phyloP scores from a whole-genome alignment of 2,797 vertebrate genomes.

The Myripristis murdjan region DNA sequence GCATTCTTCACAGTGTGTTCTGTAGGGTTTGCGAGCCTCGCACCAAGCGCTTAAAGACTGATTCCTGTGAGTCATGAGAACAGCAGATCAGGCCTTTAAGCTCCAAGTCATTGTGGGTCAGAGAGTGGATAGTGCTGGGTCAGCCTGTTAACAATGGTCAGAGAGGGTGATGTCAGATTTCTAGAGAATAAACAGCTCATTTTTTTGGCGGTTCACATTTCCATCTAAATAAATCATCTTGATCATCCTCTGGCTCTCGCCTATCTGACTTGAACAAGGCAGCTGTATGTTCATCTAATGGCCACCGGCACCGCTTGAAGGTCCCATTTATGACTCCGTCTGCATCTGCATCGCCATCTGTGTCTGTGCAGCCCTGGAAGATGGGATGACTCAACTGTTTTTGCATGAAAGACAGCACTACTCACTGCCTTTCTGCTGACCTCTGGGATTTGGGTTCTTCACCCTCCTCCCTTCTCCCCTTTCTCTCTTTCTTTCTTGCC shows the following conservation, averaged over 20 bases:
- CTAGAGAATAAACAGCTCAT: neutral
- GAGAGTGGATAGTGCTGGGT: slow-evolving; percentile 16
- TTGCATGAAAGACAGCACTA: slow-evolving; percentile 34
- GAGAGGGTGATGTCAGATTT: slow-evolving; percentile 1
- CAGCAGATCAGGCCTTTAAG: slow-evolving; percentile 13
- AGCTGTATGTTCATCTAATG: slow-evolving; percentile 15
- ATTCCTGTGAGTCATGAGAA: slow-evolving; percentile 60
- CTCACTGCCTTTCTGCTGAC: slow-evolving; percentile 70
- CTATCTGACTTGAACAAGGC: slow-evolving; percentile 1
- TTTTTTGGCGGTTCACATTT: neutral
- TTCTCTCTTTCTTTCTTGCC: slow-evolving; percentile 11
- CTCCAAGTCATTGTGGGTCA: slow-evolving; percentile 22
- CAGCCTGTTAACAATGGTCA: slow-evolving; percentile 6
- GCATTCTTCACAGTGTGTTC: slow-evolving; percentile 41
- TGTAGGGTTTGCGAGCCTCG: slow-evolving; percentile 24
- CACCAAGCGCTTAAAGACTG: neutral
- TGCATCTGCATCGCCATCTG: slow-evolving; percentile 29
- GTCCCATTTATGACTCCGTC: slow-evolving; percentile 47
- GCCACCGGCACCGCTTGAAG: neutral
- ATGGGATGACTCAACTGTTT: slow-evolving; percentile 63
- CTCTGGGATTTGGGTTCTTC: slow-evolving; percentile 50
- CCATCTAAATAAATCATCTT: slow-evolving; percentile 25
- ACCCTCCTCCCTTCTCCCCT: neutral
- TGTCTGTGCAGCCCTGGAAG: slow-evolving; percentile 40
- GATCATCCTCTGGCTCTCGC: slow-evolving; percentile 1